Conservation (phyloP, 1,140 invertebrate species). For the Drosophila pallidifrons region DNA sequence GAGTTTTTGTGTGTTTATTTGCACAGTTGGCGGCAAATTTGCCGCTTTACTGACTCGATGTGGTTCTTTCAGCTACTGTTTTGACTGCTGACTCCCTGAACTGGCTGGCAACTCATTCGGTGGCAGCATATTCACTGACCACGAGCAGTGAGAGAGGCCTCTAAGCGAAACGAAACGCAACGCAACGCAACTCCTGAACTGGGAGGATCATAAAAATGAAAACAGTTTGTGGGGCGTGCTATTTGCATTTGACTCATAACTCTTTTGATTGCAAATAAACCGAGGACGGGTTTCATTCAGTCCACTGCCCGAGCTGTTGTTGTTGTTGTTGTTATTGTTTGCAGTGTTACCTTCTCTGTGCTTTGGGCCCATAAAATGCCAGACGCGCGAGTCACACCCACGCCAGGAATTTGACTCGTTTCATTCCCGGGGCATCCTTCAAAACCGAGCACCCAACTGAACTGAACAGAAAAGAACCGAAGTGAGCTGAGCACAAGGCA, state of each 20-base stretch:
- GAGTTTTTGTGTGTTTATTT: constrained; percentile 63
- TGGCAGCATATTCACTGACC: constrained; percentile 18
- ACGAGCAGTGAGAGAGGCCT: constrained; percentile 1
- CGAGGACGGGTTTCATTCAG: constrained; percentile 59
- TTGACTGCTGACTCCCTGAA: background rate
- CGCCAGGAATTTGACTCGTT: constrained; percentile 57
- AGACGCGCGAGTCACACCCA: constrained; percentile 71
- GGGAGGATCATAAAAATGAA: constrained; percentile 64
- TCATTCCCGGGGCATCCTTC: constrained; percentile 63
- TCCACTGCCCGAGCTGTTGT: constrained; percentile 12
- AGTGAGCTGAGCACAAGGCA: constrained; percentile 39
- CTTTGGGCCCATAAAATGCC: constrained; percentile 64
- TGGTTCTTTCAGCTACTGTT: constrained; percentile 30
- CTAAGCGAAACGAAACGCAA: background rate
- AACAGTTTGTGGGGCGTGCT: constrained; percentile 54
- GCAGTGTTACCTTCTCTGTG: constrained; percentile 60
- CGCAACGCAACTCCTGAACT: background rate
- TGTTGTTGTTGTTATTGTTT: constrained; percentile 36
- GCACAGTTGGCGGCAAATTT: constrained; percentile 78
- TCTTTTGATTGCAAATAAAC: constrained; percentile 82
- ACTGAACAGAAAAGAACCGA: background rate
- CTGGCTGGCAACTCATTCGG: background rate
- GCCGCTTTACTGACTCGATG: constrained; percentile 39
- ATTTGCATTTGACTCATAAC: constrained; percentile 82
- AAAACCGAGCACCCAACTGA: constrained; percentile 41